These are phyloP conservation scores for Melolontha melolontha DNA, from an alignment of 2,888 invertebrate genomes.

Conservation along the genomic window DNA sequence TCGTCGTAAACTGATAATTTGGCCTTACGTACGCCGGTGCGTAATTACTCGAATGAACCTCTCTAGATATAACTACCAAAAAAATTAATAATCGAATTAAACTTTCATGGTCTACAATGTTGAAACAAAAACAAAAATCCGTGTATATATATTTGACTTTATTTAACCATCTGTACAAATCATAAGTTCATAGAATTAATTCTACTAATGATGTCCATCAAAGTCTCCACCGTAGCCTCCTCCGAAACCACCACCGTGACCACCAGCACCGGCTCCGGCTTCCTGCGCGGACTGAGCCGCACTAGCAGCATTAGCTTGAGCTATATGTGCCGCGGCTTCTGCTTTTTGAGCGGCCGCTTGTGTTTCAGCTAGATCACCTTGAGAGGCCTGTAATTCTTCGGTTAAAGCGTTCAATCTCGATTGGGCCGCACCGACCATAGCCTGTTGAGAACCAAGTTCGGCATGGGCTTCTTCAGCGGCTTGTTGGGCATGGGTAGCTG, in stretches of 20 bases:
- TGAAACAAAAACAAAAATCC: no score
- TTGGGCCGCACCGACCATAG: conserved; percentile 81
- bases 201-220: conserved; percentile 4
- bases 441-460: conserved; percentile 80
- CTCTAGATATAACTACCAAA: no score
- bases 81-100: no score
- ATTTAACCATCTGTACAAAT: not conserved
- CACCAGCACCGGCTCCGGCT: conserved; percentile 18
- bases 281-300: conserved; percentile 69
- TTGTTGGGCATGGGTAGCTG: conserved; percentile 80
- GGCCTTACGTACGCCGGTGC: no score
- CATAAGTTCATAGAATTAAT: not conserved
- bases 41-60: no score
- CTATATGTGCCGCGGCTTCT: conserved; percentile 76
- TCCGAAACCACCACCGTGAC: not conserved
- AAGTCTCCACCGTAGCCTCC: conserved; percentile 1
- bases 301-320: conserved; percentile 81
- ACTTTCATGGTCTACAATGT: no score
- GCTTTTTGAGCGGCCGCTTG: conserved; percentile 78
- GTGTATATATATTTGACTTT: not conserved
- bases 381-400: conserved; percentile 76
- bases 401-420: conserved; percentile 74
- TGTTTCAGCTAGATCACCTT: conserved; percentile 81
- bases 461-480: conserved; percentile 80
- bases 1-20: no score